Evolutionary conservation across 2,888 invertebrate species (phyloP).

Genomic region (Elmis aenea): DNA sequence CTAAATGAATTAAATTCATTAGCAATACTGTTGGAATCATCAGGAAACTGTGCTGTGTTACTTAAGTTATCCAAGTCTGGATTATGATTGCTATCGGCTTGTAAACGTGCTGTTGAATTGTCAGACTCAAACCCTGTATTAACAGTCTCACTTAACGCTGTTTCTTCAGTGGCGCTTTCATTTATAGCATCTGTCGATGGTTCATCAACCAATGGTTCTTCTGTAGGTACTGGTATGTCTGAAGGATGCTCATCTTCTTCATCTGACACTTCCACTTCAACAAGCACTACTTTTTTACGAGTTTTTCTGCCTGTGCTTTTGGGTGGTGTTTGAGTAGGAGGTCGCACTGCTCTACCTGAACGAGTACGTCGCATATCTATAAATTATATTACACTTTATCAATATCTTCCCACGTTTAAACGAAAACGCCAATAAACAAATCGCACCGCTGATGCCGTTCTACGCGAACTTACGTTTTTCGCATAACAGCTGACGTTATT

Average conservation of each 20-base stretch:
- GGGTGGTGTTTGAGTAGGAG: constrained; percentile 31
- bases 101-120: no score
- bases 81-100: no score
- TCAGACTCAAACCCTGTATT: no score
- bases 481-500: no score
- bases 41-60: constrained; percentile 17
- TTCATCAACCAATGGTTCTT: constrained; percentile 4
- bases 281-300: constrained; percentile 42
- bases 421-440: neutral
- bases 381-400: neutral
- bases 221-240: no score
- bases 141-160: no score
- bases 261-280: constrained; percentile 50
- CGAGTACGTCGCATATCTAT: constrained; percentile 49
- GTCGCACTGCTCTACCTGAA: constrained; percentile 49
- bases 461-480: no score
- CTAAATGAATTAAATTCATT: constrained; percentile 27
- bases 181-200: no score
- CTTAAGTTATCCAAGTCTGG: constrained; percentile 15
- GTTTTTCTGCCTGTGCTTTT: constrained; percentile 39
- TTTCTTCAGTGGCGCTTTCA: no score
- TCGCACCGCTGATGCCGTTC: neutral
- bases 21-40: constrained; percentile 24
- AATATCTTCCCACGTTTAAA: neutral
- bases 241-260: no score